Conservation (phyloP, 2,888 invertebrate species). For the Zele albiditarsus region DNA sequence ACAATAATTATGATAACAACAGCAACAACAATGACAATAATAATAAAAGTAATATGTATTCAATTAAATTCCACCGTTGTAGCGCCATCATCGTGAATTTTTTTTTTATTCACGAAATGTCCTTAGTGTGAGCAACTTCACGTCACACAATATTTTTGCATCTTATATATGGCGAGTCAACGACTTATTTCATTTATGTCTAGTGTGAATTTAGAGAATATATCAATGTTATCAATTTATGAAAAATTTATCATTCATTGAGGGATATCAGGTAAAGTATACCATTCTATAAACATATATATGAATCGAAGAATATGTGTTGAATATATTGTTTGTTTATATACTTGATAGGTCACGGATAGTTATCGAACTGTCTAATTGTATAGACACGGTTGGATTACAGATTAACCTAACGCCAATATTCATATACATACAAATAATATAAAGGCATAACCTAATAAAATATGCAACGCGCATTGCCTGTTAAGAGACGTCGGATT, state of each 20-base stretch:
- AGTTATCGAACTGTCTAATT: neutral
- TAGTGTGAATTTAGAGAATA: neutral
- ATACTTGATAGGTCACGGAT: neutral
- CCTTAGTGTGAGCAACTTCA: neutral
- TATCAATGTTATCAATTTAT: neutral
- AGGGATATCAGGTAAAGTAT: neutral
- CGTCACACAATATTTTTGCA: neutral
- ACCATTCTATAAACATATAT: neutral
- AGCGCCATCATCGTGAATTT: neutral
- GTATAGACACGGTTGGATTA: neutral
- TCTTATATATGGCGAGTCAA: neutral
- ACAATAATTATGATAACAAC: no score
- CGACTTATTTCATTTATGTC: neutral
- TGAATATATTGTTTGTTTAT: neutral
- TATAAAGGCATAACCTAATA: neutral
- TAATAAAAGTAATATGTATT: neutral
- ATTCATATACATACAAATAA: neutral
- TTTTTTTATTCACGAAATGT: neutral
- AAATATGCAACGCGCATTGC: neutral
- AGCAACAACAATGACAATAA: neutral
- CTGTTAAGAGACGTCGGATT: slow-evolving; percentile 24
- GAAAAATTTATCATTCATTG: neutral
- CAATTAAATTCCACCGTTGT: neutral
- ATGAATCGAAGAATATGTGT: neutral
- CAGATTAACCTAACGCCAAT: no score